phyloP scores from a whole-genome alignment of 2,113 vertebrate species.

The Vanacampus margaritifer region DNA sequence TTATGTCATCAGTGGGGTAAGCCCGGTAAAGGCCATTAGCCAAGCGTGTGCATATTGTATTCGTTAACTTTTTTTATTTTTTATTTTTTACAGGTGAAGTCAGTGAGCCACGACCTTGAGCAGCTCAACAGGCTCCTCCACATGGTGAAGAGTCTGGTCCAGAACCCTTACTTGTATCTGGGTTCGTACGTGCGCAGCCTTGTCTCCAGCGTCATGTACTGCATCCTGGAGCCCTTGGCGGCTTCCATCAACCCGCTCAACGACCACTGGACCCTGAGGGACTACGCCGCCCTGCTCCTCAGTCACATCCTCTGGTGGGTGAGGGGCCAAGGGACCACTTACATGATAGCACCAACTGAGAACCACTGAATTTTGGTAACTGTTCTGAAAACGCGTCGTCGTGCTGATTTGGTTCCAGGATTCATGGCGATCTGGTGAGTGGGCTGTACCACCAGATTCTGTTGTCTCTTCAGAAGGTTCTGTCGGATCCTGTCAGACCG shows the following conservation, averaged over 20 bases:
- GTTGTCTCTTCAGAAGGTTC: slow-evolving; percentile 87
- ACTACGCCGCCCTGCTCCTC: slow-evolving; percentile 87
- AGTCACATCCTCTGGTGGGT: slow-evolving; percentile 87
- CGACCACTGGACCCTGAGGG: slow-evolving; percentile 91
- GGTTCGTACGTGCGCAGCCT: slow-evolving; percentile 87
- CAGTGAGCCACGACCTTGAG: slow-evolving; percentile 87
- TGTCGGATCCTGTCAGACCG: slow-evolving; percentile 86
- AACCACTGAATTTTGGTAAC: too few species aligned
- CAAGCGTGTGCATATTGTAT: background rate
- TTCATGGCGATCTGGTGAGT: slow-evolving; percentile 83
- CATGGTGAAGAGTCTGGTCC: slow-evolving; percentile 86
- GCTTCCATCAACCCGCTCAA: slow-evolving; percentile 96
- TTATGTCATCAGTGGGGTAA: slow-evolving; percentile 89
- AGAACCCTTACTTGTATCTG: slow-evolving; percentile 87
- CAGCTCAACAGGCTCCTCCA: slow-evolving; percentile 88
- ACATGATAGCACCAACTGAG: too few species aligned
- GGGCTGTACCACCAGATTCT: slow-evolving; percentile 89
- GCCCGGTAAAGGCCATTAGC: background rate
- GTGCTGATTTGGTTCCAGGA: slow-evolving; percentile 64
- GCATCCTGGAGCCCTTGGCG: slow-evolving; percentile 87
- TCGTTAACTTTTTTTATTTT: background rate
- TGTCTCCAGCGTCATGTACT: slow-evolving; percentile 90
- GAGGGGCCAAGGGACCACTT: background rate
- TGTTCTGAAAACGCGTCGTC: too few species aligned
- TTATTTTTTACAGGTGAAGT: slow-evolving; percentile 79